Percentiles rank a stretch among this genome's conserved stretches.
Evolutionary conservation across 2,113 vertebrate genomes (phyloP).

Genomic region (Rafetus swinhoei): DNA sequence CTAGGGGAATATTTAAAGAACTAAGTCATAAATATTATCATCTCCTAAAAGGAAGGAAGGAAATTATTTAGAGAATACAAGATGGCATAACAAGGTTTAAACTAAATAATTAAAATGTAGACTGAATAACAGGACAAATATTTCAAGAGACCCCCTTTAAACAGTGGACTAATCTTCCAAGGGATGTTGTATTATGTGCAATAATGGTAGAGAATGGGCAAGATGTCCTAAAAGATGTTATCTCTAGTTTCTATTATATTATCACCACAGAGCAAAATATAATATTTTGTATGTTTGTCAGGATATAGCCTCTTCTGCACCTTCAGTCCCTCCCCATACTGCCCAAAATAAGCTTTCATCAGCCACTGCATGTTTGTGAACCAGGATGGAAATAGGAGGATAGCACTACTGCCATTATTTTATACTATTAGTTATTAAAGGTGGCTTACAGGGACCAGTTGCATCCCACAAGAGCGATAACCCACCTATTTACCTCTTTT

Average conservation of each 20-base stretch:
- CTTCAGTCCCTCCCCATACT: accelerated
- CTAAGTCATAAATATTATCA: not conserved
- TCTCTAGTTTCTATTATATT: not conserved
- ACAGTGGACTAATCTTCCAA: not conserved
- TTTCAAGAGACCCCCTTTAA: not conserved
- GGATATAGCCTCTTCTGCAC: not conserved
- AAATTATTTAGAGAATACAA: not conserved
- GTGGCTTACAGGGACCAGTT: not conserved
- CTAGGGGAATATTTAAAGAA: not conserved
- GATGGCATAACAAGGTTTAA: not conserved
- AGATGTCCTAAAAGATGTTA: not conserved
- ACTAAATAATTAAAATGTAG: not conserved
- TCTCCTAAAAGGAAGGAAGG: slow-evolving; percentile 2
- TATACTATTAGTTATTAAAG: not conserved
- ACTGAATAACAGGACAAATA: not conserved
- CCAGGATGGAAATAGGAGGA: accelerated
- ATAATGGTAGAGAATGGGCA: not conserved
- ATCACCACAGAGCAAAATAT: not conserved
- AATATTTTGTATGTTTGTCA: not conserved
- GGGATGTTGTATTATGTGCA: not conserved
- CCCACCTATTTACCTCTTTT: not conserved
- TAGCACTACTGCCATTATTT: not conserved
- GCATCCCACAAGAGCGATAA: accelerated
- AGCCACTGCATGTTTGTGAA: not conserved
- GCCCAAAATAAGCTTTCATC: not conserved